Base-by-base conservation (phyloP, 2,888 invertebrate genomes). In the Epirrhoe tristata region DNA sequence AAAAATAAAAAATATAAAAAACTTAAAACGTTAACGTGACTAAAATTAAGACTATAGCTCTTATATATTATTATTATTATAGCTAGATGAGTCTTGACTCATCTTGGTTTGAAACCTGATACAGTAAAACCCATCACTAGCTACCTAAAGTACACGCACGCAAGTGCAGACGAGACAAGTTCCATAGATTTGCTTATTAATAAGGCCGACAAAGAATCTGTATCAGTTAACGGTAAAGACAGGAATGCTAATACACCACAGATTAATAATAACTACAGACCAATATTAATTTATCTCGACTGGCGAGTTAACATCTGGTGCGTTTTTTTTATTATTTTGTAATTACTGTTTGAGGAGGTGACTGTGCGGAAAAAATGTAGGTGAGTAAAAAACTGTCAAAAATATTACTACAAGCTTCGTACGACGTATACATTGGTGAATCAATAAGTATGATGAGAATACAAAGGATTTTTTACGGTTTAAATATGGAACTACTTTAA, bases 111-210 rank as follows among this genome's bases (percentile, higher is more conserved):
- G n/a, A 39, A 50, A 50, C 14, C 34, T 39, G 24, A n/a, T 31
- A 17, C 6, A 14, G 10, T 31, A 16, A 12, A 14, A 36, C 63
- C 60, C 69, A 64, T 50, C 72, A 46, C 69, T 74, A 69, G 48
- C n/a, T 16, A 61, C 46, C 60, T 60, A 70, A 73, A 78, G 78
- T 74, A 68, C 75, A 71, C 67, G 72, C 75, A 71, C 62, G 67
- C 71, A 67, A 76, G 75, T 80, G 76, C 78, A 55, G 72, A 72
- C 71, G 72, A 75, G 77, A 79, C 81, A 70, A 86, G 86, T 84
- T 87, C 83, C 87, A 84, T 85, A 88, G 86, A 89, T 88, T 88
- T 85, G 82, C 86, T 85, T 89, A 88, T 88, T 89, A 90, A 88
- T 86, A 89, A 87, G 82, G 82, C 88, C 87, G 89, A 87, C 87